Conservation (phyloP, 92 coral and sea anemone species). For the Metridium senile region DNA sequence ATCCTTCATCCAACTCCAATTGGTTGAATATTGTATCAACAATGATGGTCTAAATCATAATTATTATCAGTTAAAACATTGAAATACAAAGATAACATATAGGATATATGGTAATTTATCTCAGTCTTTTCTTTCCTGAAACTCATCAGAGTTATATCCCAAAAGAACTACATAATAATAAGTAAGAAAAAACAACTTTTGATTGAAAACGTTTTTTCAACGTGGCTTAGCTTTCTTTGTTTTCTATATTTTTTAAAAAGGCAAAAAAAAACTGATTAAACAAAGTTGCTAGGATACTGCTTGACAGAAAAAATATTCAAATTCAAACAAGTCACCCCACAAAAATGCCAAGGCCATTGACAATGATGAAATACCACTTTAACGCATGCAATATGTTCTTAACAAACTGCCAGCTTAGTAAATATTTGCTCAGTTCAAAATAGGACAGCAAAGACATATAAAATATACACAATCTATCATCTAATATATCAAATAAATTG, state of each 20-base stretch:
- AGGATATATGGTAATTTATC: neutral
- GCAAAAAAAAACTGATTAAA: neutral
- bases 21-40: neutral
- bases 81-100: neutral
- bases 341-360: neutral
- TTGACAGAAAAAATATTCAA: neutral
- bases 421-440: no score
- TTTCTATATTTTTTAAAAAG: neutral
- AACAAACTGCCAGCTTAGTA: no score
- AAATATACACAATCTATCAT: no score
- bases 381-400: neutral
- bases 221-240: neutral
- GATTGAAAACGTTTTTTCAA: neutral
- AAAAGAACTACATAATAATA: neutral
- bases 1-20: no score
- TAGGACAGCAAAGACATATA: no score
- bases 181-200: neutral
- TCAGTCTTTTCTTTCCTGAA: neutral
- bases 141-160: neutral
- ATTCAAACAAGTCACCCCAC: neutral
- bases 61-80: no score
- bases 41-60: no score
- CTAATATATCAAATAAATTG: no score
- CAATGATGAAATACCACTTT: conserved; percentile 19
- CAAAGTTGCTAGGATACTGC: conserved; percentile 2